Evolutionary conservation across 2,888 invertebrate species (phyloP).

Genomic region (Pseudanteris insignis): DNA sequence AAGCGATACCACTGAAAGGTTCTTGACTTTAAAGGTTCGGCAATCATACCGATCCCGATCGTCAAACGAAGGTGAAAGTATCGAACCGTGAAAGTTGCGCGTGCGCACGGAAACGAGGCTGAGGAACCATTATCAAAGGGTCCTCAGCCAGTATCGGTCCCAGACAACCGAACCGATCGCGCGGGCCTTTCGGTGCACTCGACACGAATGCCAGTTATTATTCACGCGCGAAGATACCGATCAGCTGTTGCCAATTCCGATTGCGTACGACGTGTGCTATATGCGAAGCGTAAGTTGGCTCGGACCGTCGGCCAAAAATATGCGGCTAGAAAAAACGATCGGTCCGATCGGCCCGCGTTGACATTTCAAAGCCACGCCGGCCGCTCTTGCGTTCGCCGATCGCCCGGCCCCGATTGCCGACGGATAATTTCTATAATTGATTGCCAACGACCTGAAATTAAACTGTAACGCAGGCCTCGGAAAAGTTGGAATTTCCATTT

Average conservation of each 20-base stretch:
- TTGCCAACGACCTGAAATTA: constrained; percentile 35
- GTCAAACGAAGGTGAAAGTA: too few relatives aligned
- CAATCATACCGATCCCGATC: neutral
- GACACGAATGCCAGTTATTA: constrained; percentile 17
- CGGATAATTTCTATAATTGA: constrained; percentile 62
- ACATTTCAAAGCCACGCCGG: constrained; percentile 60
- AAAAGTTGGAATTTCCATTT: constrained; percentile 12
- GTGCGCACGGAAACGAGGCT: too few relatives aligned
- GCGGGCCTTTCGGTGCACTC: neutral
- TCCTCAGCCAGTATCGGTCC: too few relatives aligned
- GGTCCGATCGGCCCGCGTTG: constrained; percentile 58
- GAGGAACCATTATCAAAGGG: too few relatives aligned
- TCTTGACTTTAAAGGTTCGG: constrained; percentile 2
- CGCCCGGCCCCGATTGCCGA: constrained; percentile 52
- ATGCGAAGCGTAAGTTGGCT: constrained; percentile 46
- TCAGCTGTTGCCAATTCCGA: too few relatives aligned
- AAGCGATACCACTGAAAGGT: constrained; percentile 49
- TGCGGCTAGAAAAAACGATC: constrained; percentile 47
- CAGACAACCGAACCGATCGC: too few relatives aligned
- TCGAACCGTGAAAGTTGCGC: too few relatives aligned
- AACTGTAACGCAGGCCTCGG: constrained; percentile 6
- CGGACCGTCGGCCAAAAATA: constrained; percentile 39
- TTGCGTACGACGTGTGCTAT: constrained; percentile 26
- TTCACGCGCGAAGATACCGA: neutral
- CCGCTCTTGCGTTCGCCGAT: constrained; percentile 45